phyloP scores from a whole-genome alignment of 2,797 vertebrate species.

The Diplodus sargus region DNA sequence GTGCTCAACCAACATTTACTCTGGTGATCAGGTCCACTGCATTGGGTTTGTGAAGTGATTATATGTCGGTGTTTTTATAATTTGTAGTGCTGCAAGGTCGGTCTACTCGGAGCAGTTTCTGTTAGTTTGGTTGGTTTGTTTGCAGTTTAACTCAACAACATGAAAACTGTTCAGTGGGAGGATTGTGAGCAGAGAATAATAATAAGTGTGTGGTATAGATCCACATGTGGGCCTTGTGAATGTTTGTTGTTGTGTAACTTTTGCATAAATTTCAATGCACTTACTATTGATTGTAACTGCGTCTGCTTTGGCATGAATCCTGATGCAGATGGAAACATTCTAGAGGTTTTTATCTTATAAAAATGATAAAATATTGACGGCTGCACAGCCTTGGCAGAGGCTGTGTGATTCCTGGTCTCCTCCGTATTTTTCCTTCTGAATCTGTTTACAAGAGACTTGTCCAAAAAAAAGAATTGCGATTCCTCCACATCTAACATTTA shows the following conservation, averaged over 20 bases:
- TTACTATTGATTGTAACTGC: background rate
- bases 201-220: background rate
- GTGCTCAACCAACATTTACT: background rate
- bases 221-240: background rate
- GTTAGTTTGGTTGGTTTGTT: background rate
- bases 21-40: too few species aligned
- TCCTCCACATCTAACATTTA: constrained; percentile 14
- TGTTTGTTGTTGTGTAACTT: background rate
- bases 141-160: background rate
- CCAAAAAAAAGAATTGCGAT: background rate
- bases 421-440: background rate
- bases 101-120: background rate
- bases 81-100: background rate
- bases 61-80: background rate
- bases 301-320: constrained; percentile 5
- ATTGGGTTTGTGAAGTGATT: background rate
- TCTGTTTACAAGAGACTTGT: constrained; percentile 15
- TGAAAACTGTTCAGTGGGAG: background rate
- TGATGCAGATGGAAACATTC: background rate
- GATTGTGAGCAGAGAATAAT: background rate
- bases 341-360: background rate
- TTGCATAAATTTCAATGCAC: background rate
- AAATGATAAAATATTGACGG: background rate
- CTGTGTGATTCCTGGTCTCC: background rate
- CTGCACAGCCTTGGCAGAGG: background rate